These are phyloP conservation scores for Odontamblyopus lacepedii DNA, from an alignment of 2,797 vertebrate species.

Conservation along the genomic window DNA sequence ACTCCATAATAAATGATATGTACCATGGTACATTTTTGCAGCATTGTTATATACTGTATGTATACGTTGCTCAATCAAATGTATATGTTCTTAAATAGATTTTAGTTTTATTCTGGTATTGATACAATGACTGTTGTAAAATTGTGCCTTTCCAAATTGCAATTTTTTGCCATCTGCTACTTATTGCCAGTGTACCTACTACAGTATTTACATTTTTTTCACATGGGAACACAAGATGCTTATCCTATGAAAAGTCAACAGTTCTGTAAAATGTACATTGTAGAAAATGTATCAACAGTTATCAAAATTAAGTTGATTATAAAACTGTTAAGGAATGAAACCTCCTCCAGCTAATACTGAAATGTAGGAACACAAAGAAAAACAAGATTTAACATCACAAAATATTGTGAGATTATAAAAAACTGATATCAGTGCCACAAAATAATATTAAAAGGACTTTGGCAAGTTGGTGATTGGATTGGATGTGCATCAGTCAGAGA, in stretches of 20 bases:
- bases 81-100: constrained; percentile 46
- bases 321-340: constrained; percentile 55
- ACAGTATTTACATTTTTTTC: constrained; percentile 60
- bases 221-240: constrained; percentile 41
- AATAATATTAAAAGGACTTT: constrained; percentile 72
- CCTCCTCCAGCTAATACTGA: constrained; percentile 53
- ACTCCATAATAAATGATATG: constrained; percentile 73
- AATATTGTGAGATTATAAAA: constrained; percentile 34
- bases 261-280: constrained; percentile 42
- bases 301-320: constrained; percentile 66
- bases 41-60: constrained; percentile 67
- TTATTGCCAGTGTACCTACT: constrained; percentile 65
- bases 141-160: constrained; percentile 66
- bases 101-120: constrained; percentile 46
- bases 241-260: constrained; percentile 41
- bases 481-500: constrained; percentile 72
- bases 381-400: constrained; percentile 18
- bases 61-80: constrained; percentile 44
- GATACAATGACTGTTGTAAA: constrained; percentile 61
- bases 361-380: neutral
- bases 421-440: constrained; percentile 48
- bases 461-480: constrained; percentile 73
- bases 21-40: constrained; percentile 69
- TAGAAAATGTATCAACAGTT: constrained; percentile 65
- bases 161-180: constrained; percentile 58